A percentile compares a stretch with the other conserved stretches of the same genome.
phyloP scores from a whole-genome alignment of 2,888 invertebrate species.

The Ennomos quercinarius region DNA sequence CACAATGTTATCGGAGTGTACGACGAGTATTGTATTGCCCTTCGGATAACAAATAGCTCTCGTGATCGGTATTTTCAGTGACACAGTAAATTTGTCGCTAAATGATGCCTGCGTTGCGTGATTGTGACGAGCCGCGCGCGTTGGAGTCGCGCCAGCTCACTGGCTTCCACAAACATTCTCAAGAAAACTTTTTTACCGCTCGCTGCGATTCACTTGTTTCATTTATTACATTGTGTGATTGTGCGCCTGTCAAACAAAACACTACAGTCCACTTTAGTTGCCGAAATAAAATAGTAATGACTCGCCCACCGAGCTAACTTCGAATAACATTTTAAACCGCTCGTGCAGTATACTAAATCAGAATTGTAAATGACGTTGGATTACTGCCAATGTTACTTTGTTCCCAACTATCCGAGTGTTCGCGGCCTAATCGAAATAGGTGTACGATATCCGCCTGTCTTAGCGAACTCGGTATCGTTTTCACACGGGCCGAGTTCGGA shows the following conservation, averaged over 20 bases:
- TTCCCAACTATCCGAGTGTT: conserved; percentile 65
- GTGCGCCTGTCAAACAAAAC: conserved; percentile 55
- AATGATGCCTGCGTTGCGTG: conserved; percentile 70
- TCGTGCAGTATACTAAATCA: conserved; percentile 70
- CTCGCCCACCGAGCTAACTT: conserved; percentile 48
- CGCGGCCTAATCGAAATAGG: conserved; percentile 62
- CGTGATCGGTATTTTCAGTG: conserved; percentile 45
- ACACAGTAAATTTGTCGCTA: conserved; percentile 68
- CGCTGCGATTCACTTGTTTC: conserved; percentile 54
- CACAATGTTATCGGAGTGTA: conserved; percentile 40
- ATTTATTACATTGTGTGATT: conserved; percentile 53
- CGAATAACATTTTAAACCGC: conserved; percentile 63
- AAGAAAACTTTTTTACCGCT: conserved; percentile 58
- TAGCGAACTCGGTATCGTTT: conserved; percentile 40
- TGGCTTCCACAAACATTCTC: conserved; percentile 56
- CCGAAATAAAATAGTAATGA: conserved; percentile 37
- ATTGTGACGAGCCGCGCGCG: conserved; percentile 63
- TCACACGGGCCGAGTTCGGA: conserved; percentile 22
- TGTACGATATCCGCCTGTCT: conserved; percentile 52
- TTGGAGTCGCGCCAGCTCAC: conserved; percentile 67
- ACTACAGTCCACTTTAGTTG: conserved; percentile 46
- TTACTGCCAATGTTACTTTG: conserved; percentile 76
- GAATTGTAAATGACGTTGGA: conserved; percentile 77
- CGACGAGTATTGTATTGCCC: conserved; percentile 45
- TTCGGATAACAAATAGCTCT: conserved; percentile 52